Evolutionary conservation across 1,140 invertebrate species (phyloP).

Genomic region (Drosophila rhopaloa): DNA sequence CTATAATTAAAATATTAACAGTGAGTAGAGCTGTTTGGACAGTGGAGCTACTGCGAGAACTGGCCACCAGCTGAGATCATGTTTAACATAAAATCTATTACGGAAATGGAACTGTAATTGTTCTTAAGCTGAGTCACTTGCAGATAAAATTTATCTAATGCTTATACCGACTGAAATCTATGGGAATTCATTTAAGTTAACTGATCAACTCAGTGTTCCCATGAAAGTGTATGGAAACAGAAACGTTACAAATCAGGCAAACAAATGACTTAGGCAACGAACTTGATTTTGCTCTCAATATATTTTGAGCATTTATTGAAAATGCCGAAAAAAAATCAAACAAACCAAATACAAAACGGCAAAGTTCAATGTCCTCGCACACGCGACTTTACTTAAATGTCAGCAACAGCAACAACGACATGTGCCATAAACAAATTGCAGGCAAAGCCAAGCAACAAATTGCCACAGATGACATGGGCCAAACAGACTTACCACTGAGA

Average conservation of each 20-base stretch:
- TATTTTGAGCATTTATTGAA: slow-evolving; percentile 35
- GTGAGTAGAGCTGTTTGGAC: slow-evolving; percentile 34
- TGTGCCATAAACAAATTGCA: slow-evolving; percentile 72
- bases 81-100: slow-evolving; percentile 10
- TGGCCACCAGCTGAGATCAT: slow-evolving; percentile 51
- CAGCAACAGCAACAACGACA: slow-evolving; percentile 30
- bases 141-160: background rate
- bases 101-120: slow-evolving; percentile 48
- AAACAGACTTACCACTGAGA: slow-evolving; percentile 2
- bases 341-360: slow-evolving; percentile 24
- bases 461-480: slow-evolving; percentile 66
- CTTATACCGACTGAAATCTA: background rate
- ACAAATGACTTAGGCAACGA: slow-evolving; percentile 53
- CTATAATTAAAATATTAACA: slow-evolving; percentile 77
- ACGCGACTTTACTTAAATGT: slow-evolving; percentile 60
- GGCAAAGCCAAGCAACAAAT: slow-evolving; percentile 55
- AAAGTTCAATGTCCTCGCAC: slow-evolving; percentile 65
- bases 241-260: slow-evolving; percentile 15
- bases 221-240: slow-evolving; percentile 1
- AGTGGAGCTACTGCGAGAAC: slow-evolving; percentile 27
- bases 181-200: background rate
- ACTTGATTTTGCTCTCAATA: slow-evolving; percentile 32
- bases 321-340: slow-evolving; percentile 41
- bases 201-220: slow-evolving; percentile 6
- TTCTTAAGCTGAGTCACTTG: slow-evolving; percentile 9